Base-by-base conservation (phyloP, 2,113 vertebrate species). In the Ursus arctos region DNA sequence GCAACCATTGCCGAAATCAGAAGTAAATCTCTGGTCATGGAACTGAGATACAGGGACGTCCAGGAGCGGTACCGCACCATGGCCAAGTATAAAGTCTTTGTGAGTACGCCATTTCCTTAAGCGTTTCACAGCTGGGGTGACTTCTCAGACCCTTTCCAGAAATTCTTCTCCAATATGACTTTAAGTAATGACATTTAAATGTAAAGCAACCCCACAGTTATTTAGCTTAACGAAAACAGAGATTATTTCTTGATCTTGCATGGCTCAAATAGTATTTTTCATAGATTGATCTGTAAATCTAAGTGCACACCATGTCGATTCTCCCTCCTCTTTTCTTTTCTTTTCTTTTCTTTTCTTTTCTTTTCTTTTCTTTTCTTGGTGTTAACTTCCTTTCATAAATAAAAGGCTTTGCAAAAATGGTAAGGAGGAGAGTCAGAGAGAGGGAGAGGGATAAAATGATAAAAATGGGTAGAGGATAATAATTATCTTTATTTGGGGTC, bases 1-100 rank as follows among this genome's bases (percentile, higher is more conserved):
- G 97, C 97, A 0, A 99, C 99, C 0, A 99, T 99, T 87, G 98
- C 99, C 4, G 98, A 99, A 87, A 99, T 99, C 96, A 99, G 91
- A 96, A 92, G 93, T 61, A 99, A 99, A 97, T 99, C 99, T 80
- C 88, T 99, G 0, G 74, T 98, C 9, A 99, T 99, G 97, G 99
- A 99, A 88, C 94, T 99, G 95, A 99, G 98, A 28, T 98, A 99
- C 95, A 96, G 74, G 55, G 99, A 99, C 21, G 98, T 99, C 33
- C 98, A 99, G 95, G 99, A 99, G 98, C 98, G 98, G 97, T 99
- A 99, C 98, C 99, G 99, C 93, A 99, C 99, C 74, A 97, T 99
- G 94, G 97, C 95, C 0, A 98, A 99, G 97, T 99, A 99, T 92
- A 97, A 98, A 57, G 93, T 99, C 91, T 96, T 98, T 84, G 99